Conservation (phyloP, 2,888 invertebrate genomes). For the Aquatica leii region DNA sequence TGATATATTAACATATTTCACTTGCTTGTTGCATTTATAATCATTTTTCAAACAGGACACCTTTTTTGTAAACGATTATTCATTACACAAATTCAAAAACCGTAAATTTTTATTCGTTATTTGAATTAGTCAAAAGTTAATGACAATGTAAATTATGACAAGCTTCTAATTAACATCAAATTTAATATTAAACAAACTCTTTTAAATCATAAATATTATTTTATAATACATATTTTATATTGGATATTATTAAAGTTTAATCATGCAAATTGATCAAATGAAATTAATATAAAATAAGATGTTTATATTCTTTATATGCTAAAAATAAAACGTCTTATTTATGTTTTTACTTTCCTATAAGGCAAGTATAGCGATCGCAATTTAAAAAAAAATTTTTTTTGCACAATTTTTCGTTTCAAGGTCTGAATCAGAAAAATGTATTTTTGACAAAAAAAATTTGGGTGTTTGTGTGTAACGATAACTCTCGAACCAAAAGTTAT, state of each 20-base stretch:
- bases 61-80: conserved; percentile 8
- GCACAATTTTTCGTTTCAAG: too few relatives aligned
- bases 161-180: conserved; percentile 18
- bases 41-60: conserved; percentile 5
- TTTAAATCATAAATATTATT: conserved; percentile 26
- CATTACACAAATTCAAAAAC: not conserved
- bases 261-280: not conserved
- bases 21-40: conserved; percentile 41
- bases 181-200: conserved; percentile 23
- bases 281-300: too few relatives aligned
- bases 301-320: too few relatives aligned
- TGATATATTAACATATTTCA: conserved; percentile 40
- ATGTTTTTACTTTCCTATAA: too few relatives aligned
- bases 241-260: conserved; percentile 6
- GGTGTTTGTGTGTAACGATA: too few relatives aligned
- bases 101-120: conserved; percentile 1
- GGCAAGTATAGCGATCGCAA: too few relatives aligned
- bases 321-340: too few relatives aligned
- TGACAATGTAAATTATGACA: conserved; percentile 15
- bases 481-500: too few relatives aligned
- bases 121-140: conserved; percentile 8
- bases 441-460: too few relatives aligned
- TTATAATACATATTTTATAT: conserved; percentile 1
- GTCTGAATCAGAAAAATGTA: too few relatives aligned
- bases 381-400: too few relatives aligned